Evolutionary conservation across 1,140 invertebrate genomes (phyloP).

Genomic region (Papilio glaucus): DNA sequence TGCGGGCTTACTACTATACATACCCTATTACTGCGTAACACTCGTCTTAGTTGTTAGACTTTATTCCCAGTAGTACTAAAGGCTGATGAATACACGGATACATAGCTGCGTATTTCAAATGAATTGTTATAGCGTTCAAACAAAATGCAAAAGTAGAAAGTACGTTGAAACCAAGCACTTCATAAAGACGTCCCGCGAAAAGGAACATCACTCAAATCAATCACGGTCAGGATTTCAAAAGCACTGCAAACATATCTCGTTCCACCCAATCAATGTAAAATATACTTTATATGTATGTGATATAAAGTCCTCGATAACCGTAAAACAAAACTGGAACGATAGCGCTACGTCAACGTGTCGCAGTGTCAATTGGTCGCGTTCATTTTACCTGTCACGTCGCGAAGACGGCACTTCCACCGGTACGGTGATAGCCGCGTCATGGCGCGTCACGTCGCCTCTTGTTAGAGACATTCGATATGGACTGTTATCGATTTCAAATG

Average conservation of each 20-base stretch:
- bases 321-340: constrained; percentile 22
- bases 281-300: not conserved
- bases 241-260: not conserved
- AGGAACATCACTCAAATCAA: constrained; percentile 36
- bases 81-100: no score
- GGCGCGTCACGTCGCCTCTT: constrained; percentile 16
- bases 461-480: constrained; percentile 22
- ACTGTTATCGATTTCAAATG: constrained; percentile 35
- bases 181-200: constrained; percentile 32
- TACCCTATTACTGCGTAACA: no score
- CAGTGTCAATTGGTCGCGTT: constrained; percentile 25
- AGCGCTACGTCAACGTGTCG: constrained; percentile 28
- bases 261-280: not conserved
- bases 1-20: no score
- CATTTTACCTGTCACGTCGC: constrained; percentile 36
- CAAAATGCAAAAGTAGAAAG: not conserved
- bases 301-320: not conserved
- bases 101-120: not conserved
- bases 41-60: no score
- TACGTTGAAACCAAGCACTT: not conserved
- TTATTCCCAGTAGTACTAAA: no score
- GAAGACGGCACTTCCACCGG: constrained; percentile 36
- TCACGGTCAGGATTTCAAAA: constrained; percentile 32
- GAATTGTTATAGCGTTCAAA: not conserved
- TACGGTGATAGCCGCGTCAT: constrained; percentile 29